Evolutionary conservation across 2,888 invertebrate genomes (phyloP).

Genomic region (Drosophila stalkeri): DNA sequence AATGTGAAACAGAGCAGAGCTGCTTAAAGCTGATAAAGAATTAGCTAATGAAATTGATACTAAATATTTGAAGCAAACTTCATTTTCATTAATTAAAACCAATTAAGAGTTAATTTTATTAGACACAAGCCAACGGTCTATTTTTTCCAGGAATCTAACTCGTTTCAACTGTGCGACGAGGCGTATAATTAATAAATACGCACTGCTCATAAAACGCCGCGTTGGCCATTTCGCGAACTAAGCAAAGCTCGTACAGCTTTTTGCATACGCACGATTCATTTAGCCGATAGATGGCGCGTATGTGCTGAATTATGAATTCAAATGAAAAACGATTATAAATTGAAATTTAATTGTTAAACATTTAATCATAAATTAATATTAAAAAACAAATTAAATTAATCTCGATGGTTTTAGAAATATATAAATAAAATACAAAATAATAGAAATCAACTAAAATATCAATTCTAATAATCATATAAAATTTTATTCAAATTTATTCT

Average conservation of each 20-base stretch:
- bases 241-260: slow-evolving; percentile 39
- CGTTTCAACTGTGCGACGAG: slow-evolving; percentile 13
- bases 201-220: slow-evolving; percentile 2
- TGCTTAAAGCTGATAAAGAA: slow-evolving; percentile 2
- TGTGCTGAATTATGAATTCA: background rate
- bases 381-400: background rate
- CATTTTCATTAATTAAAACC: background rate
- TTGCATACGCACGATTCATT: slow-evolving; percentile 3
- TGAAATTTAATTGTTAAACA: background rate
- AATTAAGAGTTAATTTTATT: background rate
- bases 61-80: background rate
- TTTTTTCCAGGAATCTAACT: background rate
- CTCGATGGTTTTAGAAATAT: background rate
- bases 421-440: background rate
- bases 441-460: background rate
- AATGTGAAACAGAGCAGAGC: slow-evolving; percentile 3
- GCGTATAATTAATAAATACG: slow-evolving; percentile 51
- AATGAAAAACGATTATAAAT: background rate
- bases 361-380: background rate
- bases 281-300: slow-evolving; percentile 47
- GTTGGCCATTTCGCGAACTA: slow-evolving; percentile 39
- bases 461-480: background rate
- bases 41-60: background rate
- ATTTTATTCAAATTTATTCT: background rate
- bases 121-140: background rate